Base-by-base conservation (phyloP, 2,888 invertebrate species). In the Mylabris sibirica region DNA sequence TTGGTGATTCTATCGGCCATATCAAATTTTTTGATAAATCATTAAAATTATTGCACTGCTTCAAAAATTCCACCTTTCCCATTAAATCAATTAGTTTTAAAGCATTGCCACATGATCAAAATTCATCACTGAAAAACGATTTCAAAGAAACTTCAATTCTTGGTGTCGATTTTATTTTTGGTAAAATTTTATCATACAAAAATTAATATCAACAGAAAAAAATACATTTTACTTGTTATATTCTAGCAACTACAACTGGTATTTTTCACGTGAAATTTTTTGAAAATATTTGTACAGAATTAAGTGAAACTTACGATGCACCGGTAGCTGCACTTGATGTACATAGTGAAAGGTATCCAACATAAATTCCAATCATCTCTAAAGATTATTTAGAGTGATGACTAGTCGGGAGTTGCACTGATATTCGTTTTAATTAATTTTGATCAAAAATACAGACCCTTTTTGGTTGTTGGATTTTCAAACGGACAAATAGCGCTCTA, bases 1-100 rank as follows among this genome's bases (percentile, higher is more conserved):
- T 88, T 0, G 90, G 89, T 12, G 89, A 89, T 77, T 81, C 79
- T 14, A 73, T 66, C 0, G 91, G 90, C 0, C 84, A 87, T 60
- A 85, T 91, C 60, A 86, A 84, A 74, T 90, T 91, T 79, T 90
- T 89, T 77, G 89, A 90, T 72, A 82, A 84, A 59, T 86, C 88
- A 74, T 78, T 90, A 75, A 87, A 85, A 77, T 82, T 91, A 64
- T 74, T 91, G 61, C 89, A 88, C 80, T 89, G 89, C 88, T 84
- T 87, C 67, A 84, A 86, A 49, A 85, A 87, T 9, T 86, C 86
- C 71, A 79, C 81, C 3, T 81, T 88, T 22, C 80, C 82, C 59
- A 86, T 89, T 61, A 83, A 77, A n/a, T 84, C 83, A 0, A 84
- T 90, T 62, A 87, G 87, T 74, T 90, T 90, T 75, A 87, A 88